Conservation (phyloP, 2,888 invertebrate species). For the Luperina testacea region DNA sequence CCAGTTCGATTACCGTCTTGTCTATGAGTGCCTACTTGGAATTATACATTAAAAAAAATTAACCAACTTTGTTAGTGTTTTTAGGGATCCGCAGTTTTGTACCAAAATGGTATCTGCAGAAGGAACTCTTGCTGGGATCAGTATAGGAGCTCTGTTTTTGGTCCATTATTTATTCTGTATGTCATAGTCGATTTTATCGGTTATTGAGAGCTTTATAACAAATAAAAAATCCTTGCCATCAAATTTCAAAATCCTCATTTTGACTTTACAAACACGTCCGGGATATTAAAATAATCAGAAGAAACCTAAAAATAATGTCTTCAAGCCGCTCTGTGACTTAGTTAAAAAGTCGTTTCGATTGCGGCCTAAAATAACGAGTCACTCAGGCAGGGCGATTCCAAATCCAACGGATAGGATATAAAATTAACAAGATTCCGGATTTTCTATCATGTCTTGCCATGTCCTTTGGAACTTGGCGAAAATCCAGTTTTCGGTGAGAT, state of each 20-base stretch:
- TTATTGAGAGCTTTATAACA: neutral
- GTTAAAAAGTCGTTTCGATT: neutral
- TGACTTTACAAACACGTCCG: neutral
- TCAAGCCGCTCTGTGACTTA: neutral
- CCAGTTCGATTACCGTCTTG: neutral
- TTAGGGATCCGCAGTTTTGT: neutral
- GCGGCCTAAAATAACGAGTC: neutral
- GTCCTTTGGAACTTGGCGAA: neutral
- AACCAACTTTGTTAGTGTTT: neutral
- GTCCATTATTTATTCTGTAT: neutral
- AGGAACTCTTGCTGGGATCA: neutral
- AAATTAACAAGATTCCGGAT: neutral
- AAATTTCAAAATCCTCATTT: neutral
- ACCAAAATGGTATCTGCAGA: neutral
- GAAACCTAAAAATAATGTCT: neutral
- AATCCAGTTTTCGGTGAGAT: neutral
- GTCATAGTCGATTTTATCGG: neutral
- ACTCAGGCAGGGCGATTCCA: neutral
- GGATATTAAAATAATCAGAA: constrained; percentile 1
- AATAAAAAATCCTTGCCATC: neutral
- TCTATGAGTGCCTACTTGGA: neutral
- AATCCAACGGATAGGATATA: neutral
- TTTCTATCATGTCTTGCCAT: neutral
- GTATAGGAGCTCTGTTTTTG: no score
- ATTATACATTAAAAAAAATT: neutral